Evolutionary conservation across 2,888 invertebrate genomes (phyloP).

Genomic region (Dinocampus coccinellae): DNA sequence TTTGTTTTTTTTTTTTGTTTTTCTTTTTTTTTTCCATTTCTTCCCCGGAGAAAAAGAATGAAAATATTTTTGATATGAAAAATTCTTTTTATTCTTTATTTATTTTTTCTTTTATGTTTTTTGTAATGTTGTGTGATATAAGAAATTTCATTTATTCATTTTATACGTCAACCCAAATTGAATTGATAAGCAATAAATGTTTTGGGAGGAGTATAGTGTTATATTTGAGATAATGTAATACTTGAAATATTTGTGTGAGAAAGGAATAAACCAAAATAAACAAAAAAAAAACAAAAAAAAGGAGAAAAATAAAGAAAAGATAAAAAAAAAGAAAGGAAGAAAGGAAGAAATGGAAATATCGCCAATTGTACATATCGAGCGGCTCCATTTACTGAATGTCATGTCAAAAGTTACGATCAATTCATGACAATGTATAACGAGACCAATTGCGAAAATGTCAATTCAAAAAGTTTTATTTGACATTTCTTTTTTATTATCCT

Average conservation of each 20-base stretch:
- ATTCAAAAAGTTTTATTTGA: not conserved
- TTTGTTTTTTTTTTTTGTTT: no score
- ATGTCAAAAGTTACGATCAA: not conserved
- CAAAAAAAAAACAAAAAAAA: not conserved
- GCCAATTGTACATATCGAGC: not conserved
- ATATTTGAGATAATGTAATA: not conserved
- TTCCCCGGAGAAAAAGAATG: no score
- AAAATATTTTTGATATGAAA: no score
- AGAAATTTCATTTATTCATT: no score
- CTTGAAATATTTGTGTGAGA: not conserved
- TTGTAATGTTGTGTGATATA: no score
- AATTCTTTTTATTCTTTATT: no score
- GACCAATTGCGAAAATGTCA: constrained; percentile 3
- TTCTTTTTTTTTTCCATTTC: no score
- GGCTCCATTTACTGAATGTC: not conserved
- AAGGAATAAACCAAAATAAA: no score
- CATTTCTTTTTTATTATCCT: not conserved
- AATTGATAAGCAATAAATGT: no score
- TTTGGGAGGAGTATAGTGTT: no score
- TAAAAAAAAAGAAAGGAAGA: not conserved
- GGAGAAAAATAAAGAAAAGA: not conserved
- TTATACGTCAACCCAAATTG: no score
- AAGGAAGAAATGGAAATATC: not conserved
- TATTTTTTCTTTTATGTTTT: no score
- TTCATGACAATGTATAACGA: constrained; percentile 1